Conservation (phyloP, 2,888 invertebrate species). For the Amiota minor region DNA sequence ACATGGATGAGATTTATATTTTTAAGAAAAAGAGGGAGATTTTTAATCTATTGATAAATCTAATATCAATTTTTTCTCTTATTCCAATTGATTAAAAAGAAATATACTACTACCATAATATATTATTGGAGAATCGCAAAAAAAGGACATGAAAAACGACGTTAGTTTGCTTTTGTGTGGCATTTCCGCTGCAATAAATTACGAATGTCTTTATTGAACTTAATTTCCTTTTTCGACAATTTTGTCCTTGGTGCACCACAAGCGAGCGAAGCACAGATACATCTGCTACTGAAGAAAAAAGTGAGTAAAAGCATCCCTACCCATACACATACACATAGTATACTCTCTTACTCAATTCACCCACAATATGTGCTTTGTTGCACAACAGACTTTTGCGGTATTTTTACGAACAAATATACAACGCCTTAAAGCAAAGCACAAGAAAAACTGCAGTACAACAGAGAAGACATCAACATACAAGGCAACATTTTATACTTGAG, state of each 20-base stretch:
- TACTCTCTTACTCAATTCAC: constrained; percentile 20
- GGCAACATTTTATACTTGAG: not conserved
- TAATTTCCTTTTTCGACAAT: constrained; percentile 57
- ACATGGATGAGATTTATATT: no score
- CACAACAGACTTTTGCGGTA: constrained; percentile 53
- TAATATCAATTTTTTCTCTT: no score
- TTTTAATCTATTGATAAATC: no score
- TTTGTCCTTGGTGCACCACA: constrained; percentile 46
- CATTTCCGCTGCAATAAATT: constrained; percentile 55
- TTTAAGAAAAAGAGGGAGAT: no score
- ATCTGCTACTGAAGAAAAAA: constrained; percentile 60
- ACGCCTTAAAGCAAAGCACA: constrained; percentile 56
- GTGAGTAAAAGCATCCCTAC: constrained; percentile 40
- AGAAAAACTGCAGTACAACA: constrained; percentile 42
- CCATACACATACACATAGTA: constrained; percentile 21
- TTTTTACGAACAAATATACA: not conserved
- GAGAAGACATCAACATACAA: no score
- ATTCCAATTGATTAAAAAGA: no score
- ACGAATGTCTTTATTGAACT: constrained; percentile 63
- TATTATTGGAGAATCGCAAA: constrained; percentile 16
- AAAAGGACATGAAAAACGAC: no score
- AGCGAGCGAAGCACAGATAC: constrained; percentile 51
- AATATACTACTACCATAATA: no score
- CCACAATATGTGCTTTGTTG: not conserved
- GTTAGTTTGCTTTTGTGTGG: constrained; percentile 27